Evolutionary conservation across 1,140 invertebrate genomes (phyloP).

Genomic region (Drosophila willistoni): DNA sequence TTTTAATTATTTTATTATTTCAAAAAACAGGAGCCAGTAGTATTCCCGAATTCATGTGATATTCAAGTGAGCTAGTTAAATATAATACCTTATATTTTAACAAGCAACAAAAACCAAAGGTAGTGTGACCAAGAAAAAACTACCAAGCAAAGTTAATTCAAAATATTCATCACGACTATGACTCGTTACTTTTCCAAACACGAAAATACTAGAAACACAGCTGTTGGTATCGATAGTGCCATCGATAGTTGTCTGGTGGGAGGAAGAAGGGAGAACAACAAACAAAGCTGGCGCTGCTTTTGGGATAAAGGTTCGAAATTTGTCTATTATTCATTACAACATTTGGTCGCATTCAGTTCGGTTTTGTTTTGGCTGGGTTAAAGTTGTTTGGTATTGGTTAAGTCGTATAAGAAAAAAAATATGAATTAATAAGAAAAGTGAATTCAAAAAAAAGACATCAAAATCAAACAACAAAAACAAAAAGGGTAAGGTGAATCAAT

Average conservation of each 20-base stretch:
- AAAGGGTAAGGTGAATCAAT: background rate
- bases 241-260: background rate
- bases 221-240: too few relatives aligned
- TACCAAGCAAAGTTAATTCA: background rate
- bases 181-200: background rate
- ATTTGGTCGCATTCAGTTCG: slow-evolving; percentile 3
- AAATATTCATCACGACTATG: background rate
- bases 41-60: background rate
- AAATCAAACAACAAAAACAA: background rate
- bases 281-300: slow-evolving; percentile 44
- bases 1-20: slow-evolving; percentile 9
- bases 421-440: background rate
- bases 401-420: background rate
- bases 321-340: slow-evolving; percentile 21
- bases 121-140: background rate
- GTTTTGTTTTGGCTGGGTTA: background rate
- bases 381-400: slow-evolving; percentile 12
- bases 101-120: background rate
- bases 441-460: background rate
- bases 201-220: too few relatives aligned
- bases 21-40: background rate
- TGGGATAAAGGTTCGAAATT: slow-evolving; percentile 13
- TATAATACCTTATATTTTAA: background rate
- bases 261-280: slow-evolving; percentile 33
- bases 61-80: background rate